Evolutionary conservation across 2,888 invertebrate genomes (phyloP), one percentile per base, ranked within the genome.

Genomic region (Sthenelais limicola): DNA sequence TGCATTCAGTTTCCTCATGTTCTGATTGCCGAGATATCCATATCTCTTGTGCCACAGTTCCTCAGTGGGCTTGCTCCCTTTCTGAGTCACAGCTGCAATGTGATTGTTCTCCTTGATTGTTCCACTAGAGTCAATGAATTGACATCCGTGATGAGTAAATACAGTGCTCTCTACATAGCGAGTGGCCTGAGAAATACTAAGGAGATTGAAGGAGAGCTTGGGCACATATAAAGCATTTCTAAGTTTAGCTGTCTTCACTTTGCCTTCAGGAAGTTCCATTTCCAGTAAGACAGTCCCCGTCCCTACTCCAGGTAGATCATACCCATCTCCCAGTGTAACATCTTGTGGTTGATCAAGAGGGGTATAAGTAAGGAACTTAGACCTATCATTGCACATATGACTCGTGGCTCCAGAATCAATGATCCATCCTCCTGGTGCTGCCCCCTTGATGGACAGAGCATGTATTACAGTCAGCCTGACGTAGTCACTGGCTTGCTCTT

Each of bases 211-310:
- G 24, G 72, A 35, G 30, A 72, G 30, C 1, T 47, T 56, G 28
- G 67, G 72, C 18, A 72, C 73, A 33, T 47, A 69, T 33, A 73
- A 33, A 12, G 56, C 73, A 70, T 73, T 58, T 18, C 35, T 43
- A 28, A 69, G 30, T 9, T 7, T 52, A 32, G 51, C 32, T 21
- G 3, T 62, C 54, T 47, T 38, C 1, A 26, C 9, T 26, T 49
- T 56, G 4, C 54, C 32, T n/a, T 24, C 3, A 24, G 58, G 21
- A 15, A 32, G 28, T 9, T 56, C 24, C 43, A 56, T 47, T n/a
- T 43, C 48, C 5, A 73, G 56, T 51, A 24, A n/a, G 24, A 73
- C 73, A 43, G 30, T 30, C 7, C 68, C 73, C 47, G 18, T 9
- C 7, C 70, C 73, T 24, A 48, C 30, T 33, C 69, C 73, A 18